Evolutionary conservation across 2,888 invertebrate genomes (phyloP).

Genomic region (Tortricodes alternella): DNA sequence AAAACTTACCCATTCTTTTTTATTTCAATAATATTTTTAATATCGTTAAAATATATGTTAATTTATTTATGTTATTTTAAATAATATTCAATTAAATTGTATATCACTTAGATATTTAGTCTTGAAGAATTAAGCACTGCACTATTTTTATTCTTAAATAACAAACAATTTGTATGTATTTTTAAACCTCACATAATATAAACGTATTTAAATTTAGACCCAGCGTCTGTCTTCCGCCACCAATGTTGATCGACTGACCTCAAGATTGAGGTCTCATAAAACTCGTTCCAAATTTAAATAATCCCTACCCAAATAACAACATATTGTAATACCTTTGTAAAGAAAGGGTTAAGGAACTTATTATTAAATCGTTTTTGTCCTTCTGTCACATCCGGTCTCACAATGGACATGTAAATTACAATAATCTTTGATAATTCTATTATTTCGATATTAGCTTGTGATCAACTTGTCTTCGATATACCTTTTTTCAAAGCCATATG

Average conservation of each 20-base stretch:
- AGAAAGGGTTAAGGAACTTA: conserved; percentile 80
- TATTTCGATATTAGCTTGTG: conserved; percentile 71
- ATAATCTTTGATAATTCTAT: conserved; percentile 81
- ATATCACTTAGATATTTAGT: neutral
- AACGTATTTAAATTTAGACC: conserved; percentile 32
- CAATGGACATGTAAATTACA: conserved; percentile 79
- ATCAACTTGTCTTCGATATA: conserved; percentile 71
- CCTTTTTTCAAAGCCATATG: conserved; percentile 48
- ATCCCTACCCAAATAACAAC: conserved; percentile 74
- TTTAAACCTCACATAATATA: conserved; percentile 3
- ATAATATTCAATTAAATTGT: neutral
- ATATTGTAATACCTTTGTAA: conserved; percentile 79
- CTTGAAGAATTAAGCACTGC: conserved; percentile 1
- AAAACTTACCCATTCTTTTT: neutral
- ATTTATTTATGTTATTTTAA: neutral
- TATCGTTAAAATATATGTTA: neutral
- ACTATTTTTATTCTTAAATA: neutral
- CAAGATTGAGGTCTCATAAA: conserved; percentile 61
- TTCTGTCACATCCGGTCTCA: conserved; percentile 74
- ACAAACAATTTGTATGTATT: neutral
- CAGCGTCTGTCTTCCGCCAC: conserved; percentile 62
- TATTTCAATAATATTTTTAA: neutral
- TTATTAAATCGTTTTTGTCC: conserved; percentile 82
- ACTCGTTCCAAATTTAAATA: conserved; percentile 77
- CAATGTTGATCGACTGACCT: conserved; percentile 73